Percentiles rank a stretch among this genome's conserved stretches.
Evolutionary conservation across 2,113 vertebrate species (phyloP).

Genomic region (Peromyscus polionotus): DNA sequence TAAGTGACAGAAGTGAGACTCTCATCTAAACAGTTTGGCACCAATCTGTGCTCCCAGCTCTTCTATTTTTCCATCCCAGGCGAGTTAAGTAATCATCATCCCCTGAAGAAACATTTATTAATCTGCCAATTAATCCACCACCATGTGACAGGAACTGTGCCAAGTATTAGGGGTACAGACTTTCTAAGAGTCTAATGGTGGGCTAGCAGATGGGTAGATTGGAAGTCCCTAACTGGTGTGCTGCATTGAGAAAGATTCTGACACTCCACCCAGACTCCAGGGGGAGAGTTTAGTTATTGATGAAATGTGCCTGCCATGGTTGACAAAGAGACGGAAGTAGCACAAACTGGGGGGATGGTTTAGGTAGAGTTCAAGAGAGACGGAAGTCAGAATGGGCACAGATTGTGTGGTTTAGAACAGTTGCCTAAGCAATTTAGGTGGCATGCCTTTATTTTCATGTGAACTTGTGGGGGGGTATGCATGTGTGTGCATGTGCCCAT

Average conservation of each 20-base stretch:
- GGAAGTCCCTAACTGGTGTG: neutral
- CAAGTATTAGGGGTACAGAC: neutral
- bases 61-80: neutral
- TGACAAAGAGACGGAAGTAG: neutral
- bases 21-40: neutral
- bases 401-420: neutral
- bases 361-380: neutral
- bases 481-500: neutral
- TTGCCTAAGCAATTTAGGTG: neutral
- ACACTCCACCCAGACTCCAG: neutral
- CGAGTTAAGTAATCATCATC: neutral
- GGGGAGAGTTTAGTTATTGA: neutral
- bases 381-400: neutral
- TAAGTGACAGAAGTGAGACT: neutral
- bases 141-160: neutral
- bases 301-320: neutral
- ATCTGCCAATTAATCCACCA: neutral
- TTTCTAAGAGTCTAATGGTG: neutral
- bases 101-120: constrained; percentile 19
- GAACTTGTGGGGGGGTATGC: neutral
- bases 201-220: neutral
- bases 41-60: neutral
- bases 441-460: neutral
- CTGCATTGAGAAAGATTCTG: neutral
- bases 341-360: neutral